phyloP scores from a whole-genome alignment of 2,888 invertebrate species.

The Drosophila eohydei region DNA sequence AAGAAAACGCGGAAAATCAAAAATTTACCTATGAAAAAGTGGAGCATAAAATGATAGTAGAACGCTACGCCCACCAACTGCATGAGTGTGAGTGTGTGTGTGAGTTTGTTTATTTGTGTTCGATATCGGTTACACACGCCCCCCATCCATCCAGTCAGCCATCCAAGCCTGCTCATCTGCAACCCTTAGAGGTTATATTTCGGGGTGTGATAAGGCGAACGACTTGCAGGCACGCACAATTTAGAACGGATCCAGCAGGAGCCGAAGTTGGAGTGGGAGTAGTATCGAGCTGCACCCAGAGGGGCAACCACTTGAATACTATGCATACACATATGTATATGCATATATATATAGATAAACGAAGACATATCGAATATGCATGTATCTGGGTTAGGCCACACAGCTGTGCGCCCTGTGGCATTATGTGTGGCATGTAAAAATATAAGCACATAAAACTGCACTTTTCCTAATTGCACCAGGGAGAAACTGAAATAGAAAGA shows the following conservation, averaged over 20 bases:
- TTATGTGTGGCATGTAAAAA: constrained; percentile 59
- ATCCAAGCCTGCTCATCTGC: constrained; percentile 37
- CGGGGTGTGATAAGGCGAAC: constrained; percentile 68
- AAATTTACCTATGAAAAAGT: constrained; percentile 44
- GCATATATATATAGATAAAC: constrained; percentile 20
- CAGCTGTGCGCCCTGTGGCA: constrained; percentile 63
- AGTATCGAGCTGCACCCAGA: constrained; percentile 59
- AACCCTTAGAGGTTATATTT: constrained; percentile 63
- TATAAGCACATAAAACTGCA: constrained; percentile 81
- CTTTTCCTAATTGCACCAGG: constrained; percentile 74
- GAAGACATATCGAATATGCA: constrained; percentile 16
- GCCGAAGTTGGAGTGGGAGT: constrained; percentile 25
- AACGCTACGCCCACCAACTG: constrained; percentile 21
- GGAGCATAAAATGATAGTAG: constrained; percentile 4
- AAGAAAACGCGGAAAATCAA: constrained; percentile 59
- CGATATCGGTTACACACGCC: constrained; percentile 53
- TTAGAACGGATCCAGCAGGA: constrained; percentile 55
- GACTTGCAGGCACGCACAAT: constrained; percentile 82
- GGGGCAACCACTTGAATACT: constrained; percentile 50
- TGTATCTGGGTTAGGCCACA: constrained; percentile 76
- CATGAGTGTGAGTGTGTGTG: constrained; percentile 15
- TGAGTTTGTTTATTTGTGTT: constrained; percentile 21
- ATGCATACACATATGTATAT: constrained; percentile 29
- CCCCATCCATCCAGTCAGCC: constrained; percentile 35
- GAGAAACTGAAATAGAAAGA: not conserved